Conservation (phyloP, 2,888 invertebrate genomes). For the Alloplasta piceator region DNA sequence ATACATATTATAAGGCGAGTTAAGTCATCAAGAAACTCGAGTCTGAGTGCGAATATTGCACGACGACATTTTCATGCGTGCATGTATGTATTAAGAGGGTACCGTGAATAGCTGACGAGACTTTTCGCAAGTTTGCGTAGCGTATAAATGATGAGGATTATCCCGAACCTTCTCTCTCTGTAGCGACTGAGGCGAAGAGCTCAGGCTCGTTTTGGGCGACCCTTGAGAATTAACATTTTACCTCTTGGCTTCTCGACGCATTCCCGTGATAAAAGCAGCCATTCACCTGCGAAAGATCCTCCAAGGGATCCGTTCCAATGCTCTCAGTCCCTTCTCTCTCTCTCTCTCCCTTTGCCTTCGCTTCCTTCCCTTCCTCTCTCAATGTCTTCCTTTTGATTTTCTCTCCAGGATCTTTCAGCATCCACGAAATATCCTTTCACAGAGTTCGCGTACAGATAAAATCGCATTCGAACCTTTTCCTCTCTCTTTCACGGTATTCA, state of each 20-base stretch:
- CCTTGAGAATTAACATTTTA: constrained; percentile 58
- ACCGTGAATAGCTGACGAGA: constrained; percentile 33
- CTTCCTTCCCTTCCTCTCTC: constrained; percentile 10
- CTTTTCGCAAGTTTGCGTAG: constrained; percentile 51
- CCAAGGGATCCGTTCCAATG: constrained; percentile 18
- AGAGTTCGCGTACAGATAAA: neutral
- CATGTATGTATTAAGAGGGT: constrained; percentile 35
- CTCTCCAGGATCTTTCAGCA: constrained; percentile 5
- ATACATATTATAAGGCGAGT: constrained; percentile 39
- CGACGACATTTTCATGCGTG: constrained; percentile 42
- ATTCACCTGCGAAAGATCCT: constrained; percentile 48
- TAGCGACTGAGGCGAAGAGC: constrained; percentile 12
- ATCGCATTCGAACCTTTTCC: neutral
- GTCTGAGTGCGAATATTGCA: constrained; percentile 14
- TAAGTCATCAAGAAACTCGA: constrained; percentile 44
- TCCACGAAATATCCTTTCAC: neutral
- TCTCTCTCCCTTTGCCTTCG: neutral
- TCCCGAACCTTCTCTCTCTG: constrained; percentile 31
- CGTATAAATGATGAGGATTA: constrained; percentile 61
- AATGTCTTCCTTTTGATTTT: constrained; percentile 1
- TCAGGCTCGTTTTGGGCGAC: constrained; percentile 30
- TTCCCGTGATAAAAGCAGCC: constrained; percentile 48
- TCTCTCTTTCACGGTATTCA: neutral
- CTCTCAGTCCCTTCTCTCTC: constrained; percentile 14
- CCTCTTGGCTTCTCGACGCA: constrained; percentile 21